Percentiles rank a stretch among this genome's conserved stretches.
Evolutionary conservation across 2,888 invertebrate genomes (phyloP).

Genomic region (Drosophila multiciliata): DNA sequence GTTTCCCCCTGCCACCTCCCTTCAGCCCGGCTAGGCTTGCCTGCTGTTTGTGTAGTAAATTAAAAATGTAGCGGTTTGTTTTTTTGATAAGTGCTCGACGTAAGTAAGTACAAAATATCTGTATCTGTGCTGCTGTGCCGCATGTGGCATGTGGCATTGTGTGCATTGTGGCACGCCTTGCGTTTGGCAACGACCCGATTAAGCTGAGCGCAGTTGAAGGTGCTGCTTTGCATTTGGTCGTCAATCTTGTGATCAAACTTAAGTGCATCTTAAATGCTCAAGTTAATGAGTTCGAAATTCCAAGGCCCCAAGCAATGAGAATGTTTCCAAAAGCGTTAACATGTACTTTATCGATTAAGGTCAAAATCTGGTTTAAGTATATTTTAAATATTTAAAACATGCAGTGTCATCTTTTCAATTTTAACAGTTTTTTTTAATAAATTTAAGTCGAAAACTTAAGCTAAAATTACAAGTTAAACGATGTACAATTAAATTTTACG

Average conservation of each 20-base stretch:
- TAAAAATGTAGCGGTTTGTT: constrained; percentile 68
- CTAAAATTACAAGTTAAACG: neutral
- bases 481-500: neutral
- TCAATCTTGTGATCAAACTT: constrained; percentile 31
- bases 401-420: neutral
- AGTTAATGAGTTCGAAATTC: constrained; percentile 64
- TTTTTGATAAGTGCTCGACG: constrained; percentile 51
- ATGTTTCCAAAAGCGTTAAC: neutral
- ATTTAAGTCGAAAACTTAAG: neutral
- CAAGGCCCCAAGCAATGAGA: constrained; percentile 1
- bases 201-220: constrained; percentile 20
- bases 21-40: constrained; percentile 19
- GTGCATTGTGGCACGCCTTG: constrained; percentile 16
- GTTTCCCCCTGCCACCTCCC: too few relatives aligned
- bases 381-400: neutral
- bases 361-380: neutral
- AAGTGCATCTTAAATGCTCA: constrained; percentile 62
- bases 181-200: constrained; percentile 8
- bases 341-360: neutral
- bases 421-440: too few relatives aligned
- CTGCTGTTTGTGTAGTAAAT: constrained; percentile 76
- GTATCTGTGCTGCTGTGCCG: constrained; percentile 35
- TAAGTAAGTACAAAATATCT: constrained; percentile 33
- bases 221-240: constrained; percentile 13
- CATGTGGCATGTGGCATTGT: constrained; percentile 42